Percentiles rank a stretch among this genome's conserved stretches.
These are phyloP conservation scores for Lanistes nyassanus DNA, from an alignment of 1,140 invertebrate genomes.

Conservation along the genomic window DNA sequence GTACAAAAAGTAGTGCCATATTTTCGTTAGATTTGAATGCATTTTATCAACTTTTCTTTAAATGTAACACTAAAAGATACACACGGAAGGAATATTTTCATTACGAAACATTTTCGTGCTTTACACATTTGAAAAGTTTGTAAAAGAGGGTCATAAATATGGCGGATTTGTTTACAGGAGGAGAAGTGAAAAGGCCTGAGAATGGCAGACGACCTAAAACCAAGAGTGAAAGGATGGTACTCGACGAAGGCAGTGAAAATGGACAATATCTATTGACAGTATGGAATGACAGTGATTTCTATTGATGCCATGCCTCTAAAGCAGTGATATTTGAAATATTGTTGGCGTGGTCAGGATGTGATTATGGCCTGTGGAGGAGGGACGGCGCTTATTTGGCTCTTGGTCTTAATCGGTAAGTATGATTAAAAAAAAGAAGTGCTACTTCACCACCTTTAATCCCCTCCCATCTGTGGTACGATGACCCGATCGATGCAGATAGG, in stretches of 20 bases:
- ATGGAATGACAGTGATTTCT: slow-evolving; percentile 2
- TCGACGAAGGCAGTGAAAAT: not conserved
- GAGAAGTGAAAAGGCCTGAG: slow-evolving; percentile 2
- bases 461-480: not conserved
- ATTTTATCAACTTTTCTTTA: not conserved
- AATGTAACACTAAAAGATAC: not conserved
- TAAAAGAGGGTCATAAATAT: not conserved
- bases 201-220: slow-evolving; percentile 26
- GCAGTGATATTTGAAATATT: not conserved
- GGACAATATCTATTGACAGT: not conserved
- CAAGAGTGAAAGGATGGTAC: slow-evolving; percentile 6
- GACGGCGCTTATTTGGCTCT: slow-evolving; percentile 18
- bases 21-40: not conserved
- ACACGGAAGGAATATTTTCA: not conserved
- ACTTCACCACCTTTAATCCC: not conserved
- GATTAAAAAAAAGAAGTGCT: not conserved
- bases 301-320: not conserved
- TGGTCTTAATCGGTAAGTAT: slow-evolving; percentile 25
- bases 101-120: not conserved
- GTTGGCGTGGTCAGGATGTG: not conserved
- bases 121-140: not conserved
- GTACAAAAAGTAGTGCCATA: slow-evolving; percentile 9
- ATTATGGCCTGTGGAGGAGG: slow-evolving; percentile 21
- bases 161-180: slow-evolving; percentile 12
- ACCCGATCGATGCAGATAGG: not conserved